Evolutionary conservation across 2,113 vertebrate genomes (phyloP).

Genomic region (Pontoporia blainvillei): DNA sequence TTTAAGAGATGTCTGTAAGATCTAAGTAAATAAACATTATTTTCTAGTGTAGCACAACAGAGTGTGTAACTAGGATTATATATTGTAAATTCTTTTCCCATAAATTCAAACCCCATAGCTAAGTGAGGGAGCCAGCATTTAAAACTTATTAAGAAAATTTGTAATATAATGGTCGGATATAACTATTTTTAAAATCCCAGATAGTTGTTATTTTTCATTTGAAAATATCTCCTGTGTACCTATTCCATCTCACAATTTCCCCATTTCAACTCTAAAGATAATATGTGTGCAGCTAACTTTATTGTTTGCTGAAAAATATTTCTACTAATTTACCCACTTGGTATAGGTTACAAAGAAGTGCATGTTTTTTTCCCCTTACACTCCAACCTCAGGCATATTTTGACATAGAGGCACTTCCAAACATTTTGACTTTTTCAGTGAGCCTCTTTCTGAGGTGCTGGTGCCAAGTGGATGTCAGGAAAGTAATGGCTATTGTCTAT

Average conservation of each 20-base stretch:
- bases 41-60: background rate
- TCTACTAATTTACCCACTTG: background rate
- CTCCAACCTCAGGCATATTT: background rate
- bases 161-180: background rate
- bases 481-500: constrained; percentile 44
- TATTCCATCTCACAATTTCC: background rate
- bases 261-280: background rate
- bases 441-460: background rate
- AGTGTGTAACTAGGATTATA: background rate
- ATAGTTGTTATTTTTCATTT: background rate
- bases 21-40: background rate
- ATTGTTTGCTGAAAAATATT: background rate
- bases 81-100: background rate
- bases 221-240: background rate
- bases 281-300: background rate
- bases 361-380: accelerated
- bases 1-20: background rate
- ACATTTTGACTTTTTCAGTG: background rate
- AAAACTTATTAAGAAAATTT: background rate
- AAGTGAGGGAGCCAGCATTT: background rate
- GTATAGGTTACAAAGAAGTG: background rate
- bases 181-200: background rate
- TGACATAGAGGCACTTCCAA: background rate
- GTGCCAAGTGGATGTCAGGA: constrained; percentile 41
- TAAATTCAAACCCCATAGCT: background rate